Conservation (phyloP, 1,140 invertebrate genomes). For the Physella acuta region DNA sequence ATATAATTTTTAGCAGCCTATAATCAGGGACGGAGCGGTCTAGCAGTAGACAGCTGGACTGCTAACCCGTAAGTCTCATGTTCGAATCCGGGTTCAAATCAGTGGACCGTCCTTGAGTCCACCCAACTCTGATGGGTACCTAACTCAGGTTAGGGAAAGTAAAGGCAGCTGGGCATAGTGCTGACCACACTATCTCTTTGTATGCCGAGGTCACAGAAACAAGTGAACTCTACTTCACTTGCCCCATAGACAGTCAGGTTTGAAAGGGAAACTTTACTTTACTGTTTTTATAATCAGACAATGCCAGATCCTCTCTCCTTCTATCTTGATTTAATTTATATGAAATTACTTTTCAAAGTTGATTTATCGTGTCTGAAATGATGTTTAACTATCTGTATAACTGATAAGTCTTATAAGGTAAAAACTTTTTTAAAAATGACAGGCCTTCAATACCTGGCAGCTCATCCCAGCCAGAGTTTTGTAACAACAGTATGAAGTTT, state of each 20-base stretch:
- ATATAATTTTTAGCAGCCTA: neutral
- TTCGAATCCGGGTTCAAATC: no score
- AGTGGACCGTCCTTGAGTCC: no score
- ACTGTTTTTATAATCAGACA: neutral
- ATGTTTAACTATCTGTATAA: neutral
- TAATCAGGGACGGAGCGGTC: neutral
- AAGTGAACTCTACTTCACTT: neutral
- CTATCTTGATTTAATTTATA: no score
- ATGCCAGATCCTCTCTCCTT: neutral
- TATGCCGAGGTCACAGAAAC: neutral
- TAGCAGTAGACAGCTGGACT: no score
- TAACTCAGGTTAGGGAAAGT: no score
- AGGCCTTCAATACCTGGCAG: neutral
- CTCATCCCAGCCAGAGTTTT: neutral
- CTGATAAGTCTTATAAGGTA: neutral
- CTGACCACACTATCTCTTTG: no score
- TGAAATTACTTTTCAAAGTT: no score
- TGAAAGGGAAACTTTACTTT: no score
- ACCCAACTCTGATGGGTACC: neutral
- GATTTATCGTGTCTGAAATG: neutral
- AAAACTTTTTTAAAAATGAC: neutral
- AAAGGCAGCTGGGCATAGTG: no score
- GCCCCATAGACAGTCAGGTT: no score
- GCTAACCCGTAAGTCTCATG: no score
- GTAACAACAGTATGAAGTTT: constrained; percentile 10